phyloP scores from a whole-genome alignment of 2,888 invertebrate species.

The Podabrus alpinus region DNA sequence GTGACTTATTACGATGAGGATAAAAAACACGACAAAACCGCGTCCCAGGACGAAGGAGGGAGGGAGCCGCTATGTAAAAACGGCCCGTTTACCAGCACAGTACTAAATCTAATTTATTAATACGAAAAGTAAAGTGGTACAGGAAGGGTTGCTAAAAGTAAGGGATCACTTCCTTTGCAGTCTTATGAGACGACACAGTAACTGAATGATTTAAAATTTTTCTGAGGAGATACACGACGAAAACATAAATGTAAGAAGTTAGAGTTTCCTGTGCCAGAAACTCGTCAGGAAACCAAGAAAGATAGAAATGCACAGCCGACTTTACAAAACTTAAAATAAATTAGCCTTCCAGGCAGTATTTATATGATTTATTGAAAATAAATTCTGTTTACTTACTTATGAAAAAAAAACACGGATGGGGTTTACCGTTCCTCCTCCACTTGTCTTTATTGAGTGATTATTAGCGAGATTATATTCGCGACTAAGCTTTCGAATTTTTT shows the following conservation, averaged over 20 bases:
- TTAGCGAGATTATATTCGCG: slow-evolving; percentile 54
- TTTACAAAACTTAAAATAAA: slow-evolving; percentile 36
- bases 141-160: slow-evolving; percentile 19
- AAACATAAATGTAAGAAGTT: slow-evolving; percentile 31
- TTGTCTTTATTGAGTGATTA: slow-evolving; percentile 51
- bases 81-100: slow-evolving; percentile 30
- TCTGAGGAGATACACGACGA: slow-evolving; percentile 13
- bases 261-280: slow-evolving; percentile 25
- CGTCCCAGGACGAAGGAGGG: slow-evolving; percentile 19
- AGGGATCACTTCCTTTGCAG: slow-evolving; percentile 9
- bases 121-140: slow-evolving; percentile 17
- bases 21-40: slow-evolving; percentile 33
- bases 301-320: slow-evolving; percentile 33
- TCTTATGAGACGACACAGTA: background rate
- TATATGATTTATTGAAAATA: slow-evolving; percentile 35
- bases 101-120: slow-evolving; percentile 31
- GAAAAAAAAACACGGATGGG: background rate
- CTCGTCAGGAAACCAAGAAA: slow-evolving; percentile 32
- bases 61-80: slow-evolving; percentile 20
- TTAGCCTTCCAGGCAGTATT: slow-evolving; percentile 36
- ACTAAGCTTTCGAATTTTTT: slow-evolving; percentile 34
- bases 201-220: slow-evolving; percentile 21
- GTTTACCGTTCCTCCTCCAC: slow-evolving; percentile 47
- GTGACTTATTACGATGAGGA: slow-evolving; percentile 40
- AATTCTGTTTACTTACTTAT: slow-evolving; percentile 2